Conservation (phyloP, 2,113 vertebrate species). For the Microcebus lehilahytsara region DNA sequence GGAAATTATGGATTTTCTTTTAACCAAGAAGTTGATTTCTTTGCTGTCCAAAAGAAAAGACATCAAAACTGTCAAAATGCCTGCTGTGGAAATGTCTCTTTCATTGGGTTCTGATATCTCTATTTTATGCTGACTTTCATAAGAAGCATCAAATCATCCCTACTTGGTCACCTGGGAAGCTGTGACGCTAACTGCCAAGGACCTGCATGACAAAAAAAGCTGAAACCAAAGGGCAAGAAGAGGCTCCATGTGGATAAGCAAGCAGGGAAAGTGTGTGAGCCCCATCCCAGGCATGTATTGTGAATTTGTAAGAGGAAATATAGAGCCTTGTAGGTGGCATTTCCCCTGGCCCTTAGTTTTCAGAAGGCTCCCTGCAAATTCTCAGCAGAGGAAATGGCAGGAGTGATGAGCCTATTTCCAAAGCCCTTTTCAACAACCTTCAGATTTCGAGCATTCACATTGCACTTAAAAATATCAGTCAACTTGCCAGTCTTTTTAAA, state of each 20-base stretch:
- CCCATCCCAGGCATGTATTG: background rate
- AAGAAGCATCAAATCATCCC: slow-evolving; percentile 11
- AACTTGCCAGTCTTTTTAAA: background rate
- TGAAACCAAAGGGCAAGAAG: slow-evolving; percentile 34
- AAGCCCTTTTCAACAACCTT: slow-evolving; percentile 23
- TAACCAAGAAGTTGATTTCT: slow-evolving; percentile 15
- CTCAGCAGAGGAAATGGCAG: slow-evolving; percentile 30
- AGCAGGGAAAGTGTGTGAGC: background rate
- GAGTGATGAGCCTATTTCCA: background rate
- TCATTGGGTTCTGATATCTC: background rate
- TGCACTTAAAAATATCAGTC: slow-evolving; percentile 15
- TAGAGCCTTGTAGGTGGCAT: background rate
- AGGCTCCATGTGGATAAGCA: slow-evolving; percentile 33
- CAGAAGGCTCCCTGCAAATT: slow-evolving; percentile 33
- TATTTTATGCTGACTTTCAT: background rate
- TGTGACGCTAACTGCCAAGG: slow-evolving; percentile 33
- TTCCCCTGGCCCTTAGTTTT: background rate
- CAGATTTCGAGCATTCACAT: background rate
- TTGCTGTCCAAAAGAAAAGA: background rate
- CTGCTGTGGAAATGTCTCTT: slow-evolving; percentile 19
- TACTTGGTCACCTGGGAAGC: background rate
- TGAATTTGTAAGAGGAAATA: background rate
- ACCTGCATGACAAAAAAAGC: background rate
- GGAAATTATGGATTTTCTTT: background rate
- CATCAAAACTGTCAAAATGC: background rate